Conservation (phyloP, 2,113 vertebrate species). For the Electrona antarctica region DNA sequence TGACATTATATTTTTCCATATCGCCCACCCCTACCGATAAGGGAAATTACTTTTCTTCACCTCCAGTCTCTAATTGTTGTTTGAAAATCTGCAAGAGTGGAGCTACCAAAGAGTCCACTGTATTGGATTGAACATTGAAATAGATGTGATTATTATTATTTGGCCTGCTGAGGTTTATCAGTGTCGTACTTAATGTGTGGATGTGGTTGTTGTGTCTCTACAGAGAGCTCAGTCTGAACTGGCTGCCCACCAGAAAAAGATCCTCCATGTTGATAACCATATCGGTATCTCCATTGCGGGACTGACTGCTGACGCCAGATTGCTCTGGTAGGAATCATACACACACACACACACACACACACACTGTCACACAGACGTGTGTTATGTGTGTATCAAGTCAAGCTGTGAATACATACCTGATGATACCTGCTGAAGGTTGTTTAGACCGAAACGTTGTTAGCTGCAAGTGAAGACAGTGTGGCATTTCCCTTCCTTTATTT, state of each 20-base stretch:
- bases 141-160: too few species aligned
- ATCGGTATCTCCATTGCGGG: slow-evolving; percentile 98
- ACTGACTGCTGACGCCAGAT: slow-evolving; percentile 94
- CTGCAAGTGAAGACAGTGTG: not conserved
- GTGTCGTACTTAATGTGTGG: not conserved
- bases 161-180: too few species aligned
- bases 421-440: not conserved
- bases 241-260: slow-evolving; percentile 99
- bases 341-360: not conserved
- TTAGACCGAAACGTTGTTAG: too few species aligned
- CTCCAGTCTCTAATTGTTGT: too few species aligned
- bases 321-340: slow-evolving; percentile 85
- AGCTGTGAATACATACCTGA: not conserved
- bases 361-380: not conserved
- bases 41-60: too few species aligned
- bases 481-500: not conserved
- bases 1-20: too few species aligned
- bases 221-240: slow-evolving; percentile 98
- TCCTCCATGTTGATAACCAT: slow-evolving; percentile 98
- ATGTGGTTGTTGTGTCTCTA: slow-evolving; percentile 29
- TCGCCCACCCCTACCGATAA: too few species aligned
- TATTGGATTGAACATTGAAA: too few species aligned
- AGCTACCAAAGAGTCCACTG: too few species aligned
- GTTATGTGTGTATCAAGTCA: not conserved
- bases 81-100: too few species aligned